Base-by-base conservation (phyloP, 2,113 vertebrate species). In the Eubucco bourcierii region DNA sequence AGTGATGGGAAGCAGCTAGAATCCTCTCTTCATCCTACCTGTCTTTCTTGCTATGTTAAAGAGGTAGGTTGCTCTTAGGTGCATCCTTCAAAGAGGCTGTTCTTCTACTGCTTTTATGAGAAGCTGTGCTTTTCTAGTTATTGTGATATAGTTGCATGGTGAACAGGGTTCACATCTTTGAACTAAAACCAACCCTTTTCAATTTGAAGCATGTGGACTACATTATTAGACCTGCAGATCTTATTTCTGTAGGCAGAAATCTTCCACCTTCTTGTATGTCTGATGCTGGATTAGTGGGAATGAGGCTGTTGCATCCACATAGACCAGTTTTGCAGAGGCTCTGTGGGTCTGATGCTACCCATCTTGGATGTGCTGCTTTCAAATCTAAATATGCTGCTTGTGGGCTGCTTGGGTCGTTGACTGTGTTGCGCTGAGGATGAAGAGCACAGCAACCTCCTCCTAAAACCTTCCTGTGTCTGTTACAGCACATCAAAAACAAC, bases 231-330 rank as follows among this genome's bases (percentile, higher is more conserved):
- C 31, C 55, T 78, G 14, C 17, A 72, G 61, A 37, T 90, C 41
- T 90, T n/a, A 33, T 23, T 86, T 85, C 37, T 67, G 11, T 56
- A 33, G 64, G 82, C 67, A 76, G 39, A 46, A 84, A 7, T 85
- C 34, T 6, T 59, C 10, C 5, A 3, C 0, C 0, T 7, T 58
- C 77, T 59, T 47, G 65, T 41, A 8, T n/a, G 31, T 52, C 60
- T 83, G 82, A 24, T 15, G 2, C 20, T 79, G 89, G 81, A 28
- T 92, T 84, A 55, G 50, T 61, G 78, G 74, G 53, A 24, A 24
- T 9, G 31, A 87, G 25, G 47, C 61, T 92, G 10, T 66, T 72
- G n/a, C 56, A 34, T 25, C n/a, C 65, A 1, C 65, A 31, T 20
- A 3, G n/a, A 41, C 80, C 46, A 17, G 0, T 46, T 50, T 56